Evolutionary conservation across 2,888 invertebrate genomes (phyloP).

Genomic region (Machimus atricapillus): DNA sequence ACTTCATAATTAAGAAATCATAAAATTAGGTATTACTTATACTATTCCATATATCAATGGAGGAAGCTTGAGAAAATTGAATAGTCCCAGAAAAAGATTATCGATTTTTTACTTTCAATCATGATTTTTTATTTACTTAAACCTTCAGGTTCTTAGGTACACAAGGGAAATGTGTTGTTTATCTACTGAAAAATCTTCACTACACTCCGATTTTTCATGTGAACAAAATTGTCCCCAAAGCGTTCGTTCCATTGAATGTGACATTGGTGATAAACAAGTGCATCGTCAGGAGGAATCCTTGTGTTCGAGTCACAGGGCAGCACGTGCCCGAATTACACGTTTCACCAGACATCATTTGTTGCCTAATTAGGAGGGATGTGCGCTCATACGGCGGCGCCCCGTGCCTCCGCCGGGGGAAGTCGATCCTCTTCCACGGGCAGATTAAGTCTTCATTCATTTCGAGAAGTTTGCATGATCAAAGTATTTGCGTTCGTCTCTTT

Average conservation of each 20-base stretch:
- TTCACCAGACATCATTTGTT: constrained; percentile 44
- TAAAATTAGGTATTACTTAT: too few relatives aligned
- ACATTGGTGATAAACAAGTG: neutral
- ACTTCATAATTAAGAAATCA: too few relatives aligned
- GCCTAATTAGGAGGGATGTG: constrained; percentile 42
- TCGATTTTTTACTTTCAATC: too few relatives aligned
- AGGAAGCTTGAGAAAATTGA: too few relatives aligned
- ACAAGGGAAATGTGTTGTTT: too few relatives aligned
- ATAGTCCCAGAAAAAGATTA: too few relatives aligned
- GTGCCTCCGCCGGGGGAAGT: neutral
- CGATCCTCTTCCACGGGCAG: neutral
- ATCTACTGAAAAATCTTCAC: too few relatives aligned
- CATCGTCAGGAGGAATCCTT: neutral
- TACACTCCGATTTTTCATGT: neutral
- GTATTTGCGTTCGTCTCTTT: constrained; percentile 11
- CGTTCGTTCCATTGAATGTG: neutral
- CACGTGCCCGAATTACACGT: constrained; percentile 47
- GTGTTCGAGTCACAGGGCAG: neutral
- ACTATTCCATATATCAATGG: too few relatives aligned
- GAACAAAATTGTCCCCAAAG: neutral
- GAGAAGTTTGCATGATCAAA: constrained; percentile 26
- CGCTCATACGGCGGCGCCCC: neutral
- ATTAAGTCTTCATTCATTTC: constrained; percentile 11
- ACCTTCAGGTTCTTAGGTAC: too few relatives aligned
- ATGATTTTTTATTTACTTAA: too few relatives aligned